A percentile compares a stretch with the other conserved stretches of the same genome.
phyloP scores from a whole-genome alignment of 2,888 invertebrate species.

The Ophion ventricosus region DNA sequence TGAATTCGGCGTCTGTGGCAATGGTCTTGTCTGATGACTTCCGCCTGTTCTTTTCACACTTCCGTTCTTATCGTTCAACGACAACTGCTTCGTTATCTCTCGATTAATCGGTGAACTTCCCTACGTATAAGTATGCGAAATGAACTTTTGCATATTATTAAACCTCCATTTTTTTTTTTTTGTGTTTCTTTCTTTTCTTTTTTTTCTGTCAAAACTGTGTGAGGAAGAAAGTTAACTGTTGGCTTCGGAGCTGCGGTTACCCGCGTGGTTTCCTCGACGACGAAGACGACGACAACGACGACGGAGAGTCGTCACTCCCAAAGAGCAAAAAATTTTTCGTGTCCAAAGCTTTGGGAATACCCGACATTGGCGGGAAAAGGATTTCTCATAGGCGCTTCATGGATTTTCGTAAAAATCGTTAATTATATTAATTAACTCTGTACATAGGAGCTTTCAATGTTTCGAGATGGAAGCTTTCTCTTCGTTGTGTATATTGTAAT shows the following conservation, averaged over 20 bases:
- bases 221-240: background rate
- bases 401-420: slow-evolving; percentile 1
- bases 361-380: background rate
- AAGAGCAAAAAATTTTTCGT: background rate
- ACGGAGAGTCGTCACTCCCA: background rate
- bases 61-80: slow-evolving; percentile 77
- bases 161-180: slow-evolving; percentile 7
- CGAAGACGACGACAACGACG: background rate
- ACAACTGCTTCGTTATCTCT: slow-evolving; percentile 71
- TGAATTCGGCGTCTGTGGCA: slow-evolving; percentile 74
- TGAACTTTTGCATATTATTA: slow-evolving; percentile 35
- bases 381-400: slow-evolving; percentile 1
- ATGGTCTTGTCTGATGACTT: slow-evolving; percentile 74
- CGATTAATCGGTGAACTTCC: slow-evolving; percentile 74
- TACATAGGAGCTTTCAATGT: slow-evolving; percentile 25
- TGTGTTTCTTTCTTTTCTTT: background rate
- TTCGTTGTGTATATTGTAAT: background rate
- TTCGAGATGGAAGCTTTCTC: slow-evolving; percentile 14
- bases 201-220: background rate
- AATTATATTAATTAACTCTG: slow-evolving; percentile 13
- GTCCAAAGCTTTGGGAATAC: background rate
- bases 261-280: background rate
- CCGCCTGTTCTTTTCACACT: slow-evolving; percentile 75
- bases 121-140: slow-evolving; percentile 39
- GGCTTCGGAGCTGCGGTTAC: too few relatives aligned